Conservation (phyloP, 2,113 vertebrate species). For the Chaetops frenatus region DNA sequence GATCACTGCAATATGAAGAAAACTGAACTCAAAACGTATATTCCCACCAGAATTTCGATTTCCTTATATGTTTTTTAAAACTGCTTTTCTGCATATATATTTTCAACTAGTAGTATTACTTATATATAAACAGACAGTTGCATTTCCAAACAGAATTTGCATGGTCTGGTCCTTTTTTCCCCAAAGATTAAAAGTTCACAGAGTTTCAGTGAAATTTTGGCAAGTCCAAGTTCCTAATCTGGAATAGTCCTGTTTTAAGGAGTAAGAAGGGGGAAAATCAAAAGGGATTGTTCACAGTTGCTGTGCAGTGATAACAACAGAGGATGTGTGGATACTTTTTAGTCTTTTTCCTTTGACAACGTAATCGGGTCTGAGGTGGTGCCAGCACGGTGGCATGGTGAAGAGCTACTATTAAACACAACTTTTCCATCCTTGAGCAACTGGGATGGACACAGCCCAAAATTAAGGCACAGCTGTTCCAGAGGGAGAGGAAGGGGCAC, state of each 20-base stretch:
- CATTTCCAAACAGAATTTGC: neutral
- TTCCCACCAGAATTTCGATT: neutral
- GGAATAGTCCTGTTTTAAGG: neutral
- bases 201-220: neutral
- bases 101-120: neutral
- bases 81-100: neutral
- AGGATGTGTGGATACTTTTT: neutral
- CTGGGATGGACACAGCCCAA: neutral
- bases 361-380: neutral
- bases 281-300: neutral
- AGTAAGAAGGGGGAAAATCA: fast-evolving
- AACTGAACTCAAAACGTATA: neutral
- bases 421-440: neutral
- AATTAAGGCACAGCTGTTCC: neutral
- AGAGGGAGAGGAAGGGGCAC: neutral
- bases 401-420: neutral
- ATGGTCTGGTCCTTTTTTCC: neutral
- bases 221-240: neutral
- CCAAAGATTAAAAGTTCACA: neutral
- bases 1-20: neutral
- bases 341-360: neutral
- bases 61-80: neutral
- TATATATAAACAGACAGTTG: neutral
- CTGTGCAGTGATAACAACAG: neutral
- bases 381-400: fast-evolving